Percentiles rank a stretch among this genome's conserved stretches.
These are phyloP conservation scores for Todus mexicanus DNA, from an alignment of 2,797 vertebrate species.

Conservation along the genomic window DNA sequence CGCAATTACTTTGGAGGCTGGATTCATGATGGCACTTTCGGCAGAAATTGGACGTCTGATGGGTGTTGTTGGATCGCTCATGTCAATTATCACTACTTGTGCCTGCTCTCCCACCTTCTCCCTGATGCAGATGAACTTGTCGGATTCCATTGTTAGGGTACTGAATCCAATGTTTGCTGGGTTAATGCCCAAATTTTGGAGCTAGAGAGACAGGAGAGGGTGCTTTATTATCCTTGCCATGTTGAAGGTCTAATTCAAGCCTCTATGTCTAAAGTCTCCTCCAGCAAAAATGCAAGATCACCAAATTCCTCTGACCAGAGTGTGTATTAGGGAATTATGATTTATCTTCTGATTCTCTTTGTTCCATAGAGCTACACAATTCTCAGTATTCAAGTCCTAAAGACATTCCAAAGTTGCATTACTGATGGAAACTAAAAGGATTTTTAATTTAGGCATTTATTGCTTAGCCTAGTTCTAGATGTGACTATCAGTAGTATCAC, in stretches of 20 bases:
- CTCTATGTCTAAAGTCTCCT: not conserved
- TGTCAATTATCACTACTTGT: conserved; percentile 90
- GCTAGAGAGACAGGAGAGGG: conserved; percentile 67
- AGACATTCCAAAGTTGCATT: not conserved
- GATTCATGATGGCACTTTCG: conserved; percentile 94
- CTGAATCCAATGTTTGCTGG: conserved; percentile 92
- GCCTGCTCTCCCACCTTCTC: conserved; percentile 93
- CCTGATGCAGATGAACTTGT: conserved; percentile 92
- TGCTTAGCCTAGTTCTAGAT: not conserved
- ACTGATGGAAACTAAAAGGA: not conserved
- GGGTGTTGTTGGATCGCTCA: conserved; percentile 85
- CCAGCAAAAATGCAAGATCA: not conserved
- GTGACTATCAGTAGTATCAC: not conserved
- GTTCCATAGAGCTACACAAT: not conserved
- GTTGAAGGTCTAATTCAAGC: not conserved
- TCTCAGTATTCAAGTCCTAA: not conserved
- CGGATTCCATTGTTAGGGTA: conserved; percentile 93
- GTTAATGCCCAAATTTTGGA: conserved; percentile 93
- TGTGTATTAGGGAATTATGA: fast-evolving
- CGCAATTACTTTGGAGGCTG: conserved; percentile 91
- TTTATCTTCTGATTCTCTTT: not conserved
- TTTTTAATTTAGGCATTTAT: not conserved
- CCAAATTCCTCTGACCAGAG: not conserved
- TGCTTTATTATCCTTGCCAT: not conserved
- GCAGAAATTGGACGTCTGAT: conserved; percentile 90